Evolutionary conservation across 1,140 invertebrate genomes (phyloP).

Genomic region (Oscheius sp.): DNA sequence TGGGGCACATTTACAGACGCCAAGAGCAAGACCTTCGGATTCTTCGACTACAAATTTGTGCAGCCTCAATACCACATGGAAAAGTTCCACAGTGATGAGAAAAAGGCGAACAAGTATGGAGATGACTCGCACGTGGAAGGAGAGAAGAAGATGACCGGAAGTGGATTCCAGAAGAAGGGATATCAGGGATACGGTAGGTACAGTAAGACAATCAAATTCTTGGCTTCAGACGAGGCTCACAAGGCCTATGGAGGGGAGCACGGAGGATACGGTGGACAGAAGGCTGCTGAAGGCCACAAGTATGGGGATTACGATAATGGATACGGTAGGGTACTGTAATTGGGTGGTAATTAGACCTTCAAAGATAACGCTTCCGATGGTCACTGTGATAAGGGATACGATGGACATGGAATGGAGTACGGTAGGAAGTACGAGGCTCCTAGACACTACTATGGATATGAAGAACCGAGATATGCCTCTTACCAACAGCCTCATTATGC

Average conservation of each 20-base stretch:
- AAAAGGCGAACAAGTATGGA: constrained; percentile 43
- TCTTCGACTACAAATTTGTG: constrained; percentile 43
- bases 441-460: constrained; percentile 29
- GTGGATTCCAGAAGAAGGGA: constrained; percentile 32
- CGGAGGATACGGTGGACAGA: constrained; percentile 15
- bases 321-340: constrained; percentile 15
- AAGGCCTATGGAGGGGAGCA: constrained; percentile 23
- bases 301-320: constrained; percentile 23
- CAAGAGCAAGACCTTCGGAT: constrained; percentile 41
- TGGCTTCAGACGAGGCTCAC: constrained; percentile 24
- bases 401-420: constrained; percentile 19
- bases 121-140: constrained; percentile 31
- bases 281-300: constrained; percentile 25
- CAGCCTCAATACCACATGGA: constrained; percentile 43
- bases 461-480: not conserved
- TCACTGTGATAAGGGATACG: constrained; percentile 32
- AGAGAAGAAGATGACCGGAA: constrained; percentile 19
- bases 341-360: too few species aligned
- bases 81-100: constrained; percentile 41
- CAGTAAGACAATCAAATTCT: too few species aligned
- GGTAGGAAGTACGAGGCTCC: not conserved
- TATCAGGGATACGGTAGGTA: constrained; percentile 26
- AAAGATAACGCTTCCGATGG: not conserved
- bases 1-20: too few species aligned
- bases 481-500: not conserved